phyloP scores from a whole-genome alignment of 2,113 vertebrate genomes.

The Hydrochoerus hydrochaeris region DNA sequence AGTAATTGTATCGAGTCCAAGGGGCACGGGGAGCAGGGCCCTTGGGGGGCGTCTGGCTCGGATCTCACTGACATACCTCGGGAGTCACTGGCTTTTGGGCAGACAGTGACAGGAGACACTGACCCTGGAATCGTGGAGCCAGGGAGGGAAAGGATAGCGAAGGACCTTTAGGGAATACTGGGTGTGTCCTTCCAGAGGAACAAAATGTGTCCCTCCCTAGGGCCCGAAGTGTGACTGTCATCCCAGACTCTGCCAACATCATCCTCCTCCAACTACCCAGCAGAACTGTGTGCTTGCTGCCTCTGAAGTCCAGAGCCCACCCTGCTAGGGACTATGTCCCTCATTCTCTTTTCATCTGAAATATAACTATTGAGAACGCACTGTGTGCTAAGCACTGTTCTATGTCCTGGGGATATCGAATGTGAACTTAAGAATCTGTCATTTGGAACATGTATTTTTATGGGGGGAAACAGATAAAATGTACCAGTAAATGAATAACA shows the following conservation, averaged over 20 bases:
- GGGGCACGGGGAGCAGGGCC: background rate
- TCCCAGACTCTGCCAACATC: background rate
- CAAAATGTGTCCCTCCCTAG: background rate
- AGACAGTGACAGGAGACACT: background rate
- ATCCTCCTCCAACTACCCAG: background rate
- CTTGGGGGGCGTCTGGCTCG: background rate
- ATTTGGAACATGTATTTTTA: background rate
- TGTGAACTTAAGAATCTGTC: background rate
- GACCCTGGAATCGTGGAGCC: background rate
- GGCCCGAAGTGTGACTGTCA: background rate
- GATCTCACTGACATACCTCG: background rate
- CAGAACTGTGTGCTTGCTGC: background rate
- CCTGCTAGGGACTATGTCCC: background rate
- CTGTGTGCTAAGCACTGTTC: background rate
- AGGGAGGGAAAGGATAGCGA: background rate
- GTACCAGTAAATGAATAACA: background rate
- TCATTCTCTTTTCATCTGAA: background rate
- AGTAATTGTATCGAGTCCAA: conserved; percentile 25
- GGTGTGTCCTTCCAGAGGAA: background rate
- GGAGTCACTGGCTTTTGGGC: background rate
- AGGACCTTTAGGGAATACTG: background rate
- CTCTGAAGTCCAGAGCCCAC: background rate
- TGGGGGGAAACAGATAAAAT: background rate
- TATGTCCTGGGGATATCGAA: background rate
- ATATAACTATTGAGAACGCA: background rate